Evolutionary conservation across 1,140 invertebrate genomes (phyloP), one percentile per base, ranked within the genome.

Genomic region (Formica exsecta): DNA sequence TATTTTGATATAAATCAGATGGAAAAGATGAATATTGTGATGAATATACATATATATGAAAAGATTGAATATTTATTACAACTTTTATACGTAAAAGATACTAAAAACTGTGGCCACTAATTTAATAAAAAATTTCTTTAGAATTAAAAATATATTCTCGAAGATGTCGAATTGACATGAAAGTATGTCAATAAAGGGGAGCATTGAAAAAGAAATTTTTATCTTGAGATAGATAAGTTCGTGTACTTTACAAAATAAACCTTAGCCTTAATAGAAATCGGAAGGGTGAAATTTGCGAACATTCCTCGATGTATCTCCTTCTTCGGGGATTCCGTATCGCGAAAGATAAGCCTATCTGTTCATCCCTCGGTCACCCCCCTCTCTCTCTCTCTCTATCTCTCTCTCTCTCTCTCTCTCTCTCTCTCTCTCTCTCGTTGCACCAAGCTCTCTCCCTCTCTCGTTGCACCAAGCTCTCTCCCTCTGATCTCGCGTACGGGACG

Each of bases 301-400:
- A 16, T 73, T 61, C 9, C 11, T 44, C 38, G 25, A 29, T 41
- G 7, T 32, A 41, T 70, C 38, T 59, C 16, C 8, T 38, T 83
- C 74, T 19, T n/a, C 4, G 25, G 6, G 7, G 11, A 22, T 61
- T 41, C n/a, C 64, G 22, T 22, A 36, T 73, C 7, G 5, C 32
- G 11, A 68, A 32, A 61, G 48, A 74, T 61, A 59, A 81, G 51
- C 19, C 25, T 44, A 19, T 51, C 13, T 36, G 41, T n/a, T 81
- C 16, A 16, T 57, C 19, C 36, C 13, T 59, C 22, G 22, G n/a
- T n/a, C n/a, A n/a, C 22, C 22, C 22, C 1, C 19, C 3, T 0
- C 32, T 2, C 19, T 22, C 44, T 71, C 44, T 44, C 2, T 36
- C 4, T 25, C 13, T 16, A 0, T 32, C 3, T 32, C 32, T 32